Evolutionary conservation across 2,888 invertebrate species (phyloP), one percentile per base, ranked within the genome.

Genomic region (Amblyjoppa fuscipennis): DNA sequence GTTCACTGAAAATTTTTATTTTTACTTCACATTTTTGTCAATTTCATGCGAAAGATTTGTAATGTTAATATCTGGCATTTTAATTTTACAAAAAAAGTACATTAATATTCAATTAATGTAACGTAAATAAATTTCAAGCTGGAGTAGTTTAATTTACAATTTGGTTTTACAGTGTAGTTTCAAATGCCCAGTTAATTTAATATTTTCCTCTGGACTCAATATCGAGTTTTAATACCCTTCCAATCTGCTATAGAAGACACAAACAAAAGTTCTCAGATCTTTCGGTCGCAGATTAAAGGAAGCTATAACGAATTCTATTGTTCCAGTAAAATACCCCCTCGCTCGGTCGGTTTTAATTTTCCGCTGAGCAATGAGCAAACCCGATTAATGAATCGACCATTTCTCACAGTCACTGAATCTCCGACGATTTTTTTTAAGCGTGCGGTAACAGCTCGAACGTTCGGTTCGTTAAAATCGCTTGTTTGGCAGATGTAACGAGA

Each of bases 281-380:
- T 34, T 64, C 59, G 31, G 34, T 64, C 61, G 61, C 16, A 64
- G 31, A 64, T 64, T 64, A 34, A 64, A 31, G 45, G 16, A 64
- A 13, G 61, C 61, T 64, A 34, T 64, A 13, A 34, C 31, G 61
- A 64, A 34, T 34, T 64, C 31, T 64, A 64, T 64, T 64, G 61
- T 64, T 34, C n/a, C 31, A 34, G 34, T 64, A 2, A 34, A 34
- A 64, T 64, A 64, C 16, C 16, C 45, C 61, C 34, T 64, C 28
- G 25, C 28, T 34, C 31, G 4, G 16, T 64, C 31, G 16, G 34
- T 64, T 34, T 34, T 64, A 28, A 64, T 64, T 64, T 16, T 6
- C 61, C 61, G n/a, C 16, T 9, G 61, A 64, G 31, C 61, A 34
- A 45, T 34, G 28, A 31, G 34, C 4, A 34, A 28, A n/a, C 34